phyloP scores from a whole-genome alignment of 2,113 vertebrate species.

The Mormyrus iriodes region DNA sequence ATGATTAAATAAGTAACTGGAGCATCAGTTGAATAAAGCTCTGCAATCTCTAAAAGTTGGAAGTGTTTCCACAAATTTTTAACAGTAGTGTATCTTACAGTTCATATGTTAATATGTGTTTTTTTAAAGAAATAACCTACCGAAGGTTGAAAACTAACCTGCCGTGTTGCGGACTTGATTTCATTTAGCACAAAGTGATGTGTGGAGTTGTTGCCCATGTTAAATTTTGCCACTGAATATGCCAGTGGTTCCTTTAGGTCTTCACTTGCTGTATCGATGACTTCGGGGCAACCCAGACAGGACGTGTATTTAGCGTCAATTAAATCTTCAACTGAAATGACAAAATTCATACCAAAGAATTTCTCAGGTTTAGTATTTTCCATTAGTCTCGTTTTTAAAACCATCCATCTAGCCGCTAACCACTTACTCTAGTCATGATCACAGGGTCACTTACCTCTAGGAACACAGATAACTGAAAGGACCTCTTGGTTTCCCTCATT shows the following conservation, averaged over 20 bases:
- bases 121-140: not conserved
- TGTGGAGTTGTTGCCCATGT: conserved; percentile 42
- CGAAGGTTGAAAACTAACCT: conserved; percentile 63
- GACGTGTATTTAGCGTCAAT: not conserved
- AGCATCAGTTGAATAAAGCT: not conserved
- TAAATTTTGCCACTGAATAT: conserved; percentile 59
- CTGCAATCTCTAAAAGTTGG: not conserved
- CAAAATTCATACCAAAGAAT: not conserved
- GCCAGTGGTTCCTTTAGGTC: conserved; percentile 60
- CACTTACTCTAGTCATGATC: not conserved
- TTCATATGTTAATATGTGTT: not conserved
- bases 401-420: not conserved
- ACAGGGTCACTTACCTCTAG: not conserved
- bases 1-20: not conserved
- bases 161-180: conserved; percentile 58
- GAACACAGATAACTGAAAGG: conserved; percentile 23
- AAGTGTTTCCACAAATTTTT: not conserved
- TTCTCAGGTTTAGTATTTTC: not conserved
- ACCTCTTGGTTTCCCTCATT: conserved; percentile 20
- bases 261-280: conserved; percentile 41
- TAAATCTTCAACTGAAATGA: conserved; percentile 40
- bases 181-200: conserved; percentile 60
- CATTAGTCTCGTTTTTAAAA: conserved; percentile 15
- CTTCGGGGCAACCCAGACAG: conserved; percentile 68
- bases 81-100: not conserved